Evolutionary conservation across 1,140 invertebrate genomes (phyloP), one percentile per base, ranked within the genome.

Genomic region (Aphelenchoides besseyi): DNA sequence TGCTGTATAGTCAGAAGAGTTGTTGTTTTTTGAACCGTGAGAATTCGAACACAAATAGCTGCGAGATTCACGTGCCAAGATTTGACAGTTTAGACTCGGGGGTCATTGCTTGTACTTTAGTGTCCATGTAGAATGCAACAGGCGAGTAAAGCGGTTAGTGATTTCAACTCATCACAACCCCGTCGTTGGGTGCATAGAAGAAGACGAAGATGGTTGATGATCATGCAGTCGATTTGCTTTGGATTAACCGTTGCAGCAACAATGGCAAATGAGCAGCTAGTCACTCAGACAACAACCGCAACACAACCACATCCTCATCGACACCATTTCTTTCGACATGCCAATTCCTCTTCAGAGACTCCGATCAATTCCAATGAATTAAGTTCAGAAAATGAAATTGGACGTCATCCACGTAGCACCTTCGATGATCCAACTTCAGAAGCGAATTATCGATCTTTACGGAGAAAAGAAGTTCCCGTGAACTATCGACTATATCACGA

Each of bases 401-500:
- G n/a, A n/a, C n/a, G n/a, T n/a, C n/a, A n/a, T n/a, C n/a, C n/a
- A n/a, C n/a, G n/a, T n/a, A n/a, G n/a, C n/a, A n/a, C 41, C 41
- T 12, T 48, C 41, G 12, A 48, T 23, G 41, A 48, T 23, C 41
- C 41, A 23, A 23, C n/a, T n/a, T n/a, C 41, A 23, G 41, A 48
- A 23, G 41, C 41, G 12, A 48, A 48, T 48, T 48, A 75, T 28
- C 55, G 79, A 53, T 77, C 81, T 12, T 64, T 82, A 1, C 29
- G 75, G 23, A 53, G 82, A 32, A 76, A 81, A 37, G 82, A 83
- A 33, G 80, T 84, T 52, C 82, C 82, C 2, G 83, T 84, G 1
- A 84, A 81, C 16, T 83, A 83, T 70, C 66, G 82, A 61, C 59
- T 83, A 32, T 82, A 83, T 59, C 81, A 84, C 53, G 55, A 68